Base-by-base conservation (phyloP, 2,113 vertebrate species). In the Zapus hudsonius region DNA sequence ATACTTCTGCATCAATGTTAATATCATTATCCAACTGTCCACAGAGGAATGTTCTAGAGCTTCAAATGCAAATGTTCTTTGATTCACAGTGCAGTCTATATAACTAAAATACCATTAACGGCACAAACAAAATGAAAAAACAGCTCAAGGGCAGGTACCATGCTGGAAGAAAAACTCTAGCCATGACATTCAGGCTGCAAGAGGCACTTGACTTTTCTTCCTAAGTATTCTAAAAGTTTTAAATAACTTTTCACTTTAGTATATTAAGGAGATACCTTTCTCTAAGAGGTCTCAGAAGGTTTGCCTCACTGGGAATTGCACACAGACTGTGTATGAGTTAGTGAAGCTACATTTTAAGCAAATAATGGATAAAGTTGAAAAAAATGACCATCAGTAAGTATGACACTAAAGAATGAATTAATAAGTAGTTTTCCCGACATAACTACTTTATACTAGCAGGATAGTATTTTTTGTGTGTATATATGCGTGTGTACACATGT, bases 61-160 rank as follows among this genome's bases (percentile, higher is more conserved):
- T 76, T 91, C 75, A 74, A 29, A 81, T 25, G 27, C 61, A 72
- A 63, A 72, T 64, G 15, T 66, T 78, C 36, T 75, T n/a, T 52
- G 22, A 47, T 17, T 93, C 55, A 63, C 36, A 78, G 57, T 57
- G 78, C 36, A 31, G 17, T 81, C 57, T 55, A 76, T 38, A 4
- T 74, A 91, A 91, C 33, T n/a, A 81, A 90, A 84, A 76, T 19
- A 76, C 25, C 17, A 85, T 16, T 70, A 81, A 38, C 90, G 84
- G 78, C 23, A 88, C 10, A 89, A 69, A 86, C 15, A 75, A 80
- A 94, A 57, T 82, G 89, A 87, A 40, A 87, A 40, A 87, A 57
- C 0, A 85, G 38, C 31, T 69, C n/a, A 81, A 92, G 27, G 76
- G 22, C 4, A 88, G 44, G 40, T 29, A 78, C 47, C 44, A 33